phyloP scores from a whole-genome alignment of 2,797 vertebrate genomes.

The Chrosomus eos region DNA sequence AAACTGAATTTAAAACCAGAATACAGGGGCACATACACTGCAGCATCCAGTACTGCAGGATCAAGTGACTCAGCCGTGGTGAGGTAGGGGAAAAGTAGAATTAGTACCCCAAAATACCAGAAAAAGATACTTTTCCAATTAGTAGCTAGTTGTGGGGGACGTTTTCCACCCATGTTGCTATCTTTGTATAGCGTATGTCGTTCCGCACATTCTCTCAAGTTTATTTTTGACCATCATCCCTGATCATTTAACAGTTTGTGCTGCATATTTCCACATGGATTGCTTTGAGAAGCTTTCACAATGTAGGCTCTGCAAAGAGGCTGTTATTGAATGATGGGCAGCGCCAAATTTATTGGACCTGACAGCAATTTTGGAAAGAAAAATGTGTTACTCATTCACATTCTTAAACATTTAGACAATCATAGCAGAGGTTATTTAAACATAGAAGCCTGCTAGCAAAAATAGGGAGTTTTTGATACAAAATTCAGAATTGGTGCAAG shows the following conservation, averaged over 20 bases:
- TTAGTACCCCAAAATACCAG: background rate
- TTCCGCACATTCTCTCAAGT: background rate
- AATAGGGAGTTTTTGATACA: background rate
- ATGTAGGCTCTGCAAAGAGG: background rate
- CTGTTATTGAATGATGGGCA: background rate
- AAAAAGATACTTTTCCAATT: background rate
- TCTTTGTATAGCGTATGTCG: background rate
- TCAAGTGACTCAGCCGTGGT: background rate
- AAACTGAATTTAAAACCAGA: background rate
- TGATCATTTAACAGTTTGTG: background rate
- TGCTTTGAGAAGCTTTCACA: constrained; percentile 8
- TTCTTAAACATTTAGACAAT: background rate
- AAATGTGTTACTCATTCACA: background rate
- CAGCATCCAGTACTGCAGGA: too few species aligned
- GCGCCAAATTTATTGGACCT: background rate
- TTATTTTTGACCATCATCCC: background rate
- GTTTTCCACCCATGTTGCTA: background rate
- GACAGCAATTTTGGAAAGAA: background rate
- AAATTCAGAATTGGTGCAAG: background rate
- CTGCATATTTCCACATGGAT: background rate
- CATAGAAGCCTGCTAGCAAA: background rate
- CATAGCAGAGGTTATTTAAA: background rate
- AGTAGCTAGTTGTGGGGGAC: background rate
- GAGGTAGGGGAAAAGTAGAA: background rate
- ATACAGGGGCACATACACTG: background rate